Evolutionary conservation across 2,113 vertebrate genomes (phyloP), one percentile per base, ranked within the genome.

Genomic region (Pandion haliaetus): DNA sequence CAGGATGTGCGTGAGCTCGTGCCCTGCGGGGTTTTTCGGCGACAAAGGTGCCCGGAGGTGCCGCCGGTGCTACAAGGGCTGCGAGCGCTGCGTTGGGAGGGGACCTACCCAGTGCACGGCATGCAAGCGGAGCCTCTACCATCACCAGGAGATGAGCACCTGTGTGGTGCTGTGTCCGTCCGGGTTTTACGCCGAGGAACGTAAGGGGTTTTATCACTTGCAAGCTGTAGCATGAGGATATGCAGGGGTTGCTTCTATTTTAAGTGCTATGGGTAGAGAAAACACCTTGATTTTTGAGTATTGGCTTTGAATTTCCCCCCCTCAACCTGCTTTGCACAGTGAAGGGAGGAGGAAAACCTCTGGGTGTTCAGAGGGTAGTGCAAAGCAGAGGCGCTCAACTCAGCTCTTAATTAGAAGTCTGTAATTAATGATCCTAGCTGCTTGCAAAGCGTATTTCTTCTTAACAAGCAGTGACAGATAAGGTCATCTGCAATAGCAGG

Each of bases 1-100:
- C 93, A 99, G 99, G 97, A 98, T 98, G 88, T 99, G 99, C 0
- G 98, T 99, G 82, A 99, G 98, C 58, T 96, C 97, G 4, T 99
- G 99, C 86, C 99, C 99, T 0, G 38, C 88, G 2, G 99, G 99
- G 23, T 98, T 98, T 82, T 99, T 98, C 0, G 98, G 97, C 3
- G 99, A 99, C 93, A 38, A 42, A 3, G 82, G 69, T 0, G 98
- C 98, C 12, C 97, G 98, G 44, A 98, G 98, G 81, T 99, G 99
- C 88, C 98, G 98, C 52, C 97, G 98, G 36, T 99, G 99, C 97
- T 92, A 95, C 83, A 97, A 97, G 94, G 98, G 98, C n/a, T 99
- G 99, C 14, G 99, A 99, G 95, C 97, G 93, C 13, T 99, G 99
- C 25, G 63, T 92, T 0, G 98, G 98, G 16, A 97, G 86, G 67